A percentile compares a stretch with the other conserved stretches of the same genome.
Conservation (phyloP, 2,113 vertebrate species). For the Megaceryle maxima region DNA sequence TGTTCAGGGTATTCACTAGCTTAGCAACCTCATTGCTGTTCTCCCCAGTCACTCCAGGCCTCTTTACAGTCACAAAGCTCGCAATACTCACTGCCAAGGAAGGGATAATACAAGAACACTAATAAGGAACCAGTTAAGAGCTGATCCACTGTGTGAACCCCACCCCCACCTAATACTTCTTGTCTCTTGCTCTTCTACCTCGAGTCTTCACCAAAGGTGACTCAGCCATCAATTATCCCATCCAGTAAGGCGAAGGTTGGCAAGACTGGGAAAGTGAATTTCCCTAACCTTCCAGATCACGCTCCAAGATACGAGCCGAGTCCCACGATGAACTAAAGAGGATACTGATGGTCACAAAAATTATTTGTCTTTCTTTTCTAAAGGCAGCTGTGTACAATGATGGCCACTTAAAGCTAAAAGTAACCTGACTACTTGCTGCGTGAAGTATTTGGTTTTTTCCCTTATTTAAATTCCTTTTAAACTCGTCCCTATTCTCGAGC, state of each 20-base stretch:
- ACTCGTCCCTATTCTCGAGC: neutral
- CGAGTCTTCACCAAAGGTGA: neutral
- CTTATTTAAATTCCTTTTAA: neutral
- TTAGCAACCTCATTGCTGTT: slow-evolving; percentile 77
- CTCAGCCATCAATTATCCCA: neutral
- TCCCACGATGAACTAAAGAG: neutral
- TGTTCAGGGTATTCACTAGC: slow-evolving; percentile 77
- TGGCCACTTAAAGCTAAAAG: neutral
- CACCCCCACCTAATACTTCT: neutral
- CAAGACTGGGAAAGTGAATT: neutral
- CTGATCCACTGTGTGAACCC: neutral
- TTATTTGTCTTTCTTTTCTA: neutral
- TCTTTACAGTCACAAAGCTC: slow-evolving; percentile 78
- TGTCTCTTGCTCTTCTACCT: neutral
- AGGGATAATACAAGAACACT: neutral
- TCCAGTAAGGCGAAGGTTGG: neutral
- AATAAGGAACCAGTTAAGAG: neutral
- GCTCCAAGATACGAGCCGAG: neutral
- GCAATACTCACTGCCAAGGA: slow-evolving; percentile 77
- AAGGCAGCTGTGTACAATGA: neutral
- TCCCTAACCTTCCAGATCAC: neutral
- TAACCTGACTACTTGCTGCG: neutral
- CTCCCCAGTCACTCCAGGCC: slow-evolving; percentile 75
- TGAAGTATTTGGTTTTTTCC: neutral
- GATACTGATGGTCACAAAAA: neutral